A percentile compares a stretch with the other conserved stretches of the same genome.
Conservation (phyloP, 1,140 invertebrate species). For the Drosophila novamexicana region DNA sequence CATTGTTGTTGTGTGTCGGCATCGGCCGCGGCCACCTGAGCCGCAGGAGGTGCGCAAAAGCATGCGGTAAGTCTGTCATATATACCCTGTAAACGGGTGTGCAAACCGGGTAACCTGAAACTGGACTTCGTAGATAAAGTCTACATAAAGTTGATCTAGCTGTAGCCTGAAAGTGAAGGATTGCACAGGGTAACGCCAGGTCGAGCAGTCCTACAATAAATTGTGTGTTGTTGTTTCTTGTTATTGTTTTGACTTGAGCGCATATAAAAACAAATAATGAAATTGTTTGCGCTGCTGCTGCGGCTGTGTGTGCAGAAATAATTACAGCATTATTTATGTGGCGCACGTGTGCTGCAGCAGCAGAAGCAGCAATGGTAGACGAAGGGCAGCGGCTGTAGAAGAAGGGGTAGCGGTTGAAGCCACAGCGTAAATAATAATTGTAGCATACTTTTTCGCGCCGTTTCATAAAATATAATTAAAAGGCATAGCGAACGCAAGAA, state of each 20-base stretch:
- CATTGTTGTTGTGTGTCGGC: conserved; percentile 83
- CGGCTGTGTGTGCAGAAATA: conserved; percentile 64
- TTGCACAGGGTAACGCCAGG: not conserved
- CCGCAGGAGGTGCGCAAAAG: conserved; percentile 84
- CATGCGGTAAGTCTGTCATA: conserved; percentile 76
- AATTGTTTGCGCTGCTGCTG: conserved; percentile 60
- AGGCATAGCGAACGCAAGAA: not conserved
- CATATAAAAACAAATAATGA: conserved; percentile 70
- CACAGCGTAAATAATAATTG: conserved; percentile 28
- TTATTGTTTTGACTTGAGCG: conserved; percentile 35
- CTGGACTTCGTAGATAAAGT: not conserved
- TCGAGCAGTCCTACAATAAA: not conserved
- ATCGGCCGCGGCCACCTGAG: conserved; percentile 84
- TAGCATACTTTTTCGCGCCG: conserved; percentile 57
- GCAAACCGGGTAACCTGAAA: too few relatives aligned
- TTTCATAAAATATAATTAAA: conserved; percentile 58
- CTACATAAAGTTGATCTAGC: not conserved
- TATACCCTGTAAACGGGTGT: not conserved
- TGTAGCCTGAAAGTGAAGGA: not conserved
- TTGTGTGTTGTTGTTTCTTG: conserved; percentile 13
- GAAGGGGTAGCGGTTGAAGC: conserved; percentile 1
- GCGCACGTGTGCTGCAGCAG: conserved; percentile 58
- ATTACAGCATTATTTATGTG: conserved; percentile 78
- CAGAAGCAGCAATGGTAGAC: not conserved
- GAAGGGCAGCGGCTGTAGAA: conserved; percentile 3